These are phyloP conservation scores for Novumbra hubbsi DNA, from an alignment of 2,797 vertebrate species.

Conservation along the genomic window DNA sequence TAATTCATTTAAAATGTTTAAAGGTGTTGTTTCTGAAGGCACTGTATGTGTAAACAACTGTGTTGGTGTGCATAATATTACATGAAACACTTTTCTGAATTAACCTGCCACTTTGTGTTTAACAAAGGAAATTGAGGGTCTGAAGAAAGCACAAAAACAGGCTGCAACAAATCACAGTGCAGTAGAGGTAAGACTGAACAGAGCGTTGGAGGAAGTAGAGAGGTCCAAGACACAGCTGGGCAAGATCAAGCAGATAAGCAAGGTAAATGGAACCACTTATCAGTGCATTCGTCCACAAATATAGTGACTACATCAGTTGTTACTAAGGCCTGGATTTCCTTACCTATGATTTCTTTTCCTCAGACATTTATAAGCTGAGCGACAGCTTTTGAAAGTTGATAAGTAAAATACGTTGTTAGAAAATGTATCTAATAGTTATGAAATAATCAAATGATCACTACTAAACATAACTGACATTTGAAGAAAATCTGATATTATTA, in stretches of 20 bases:
- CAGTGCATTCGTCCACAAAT: not conserved
- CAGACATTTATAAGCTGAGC: too few species aligned
- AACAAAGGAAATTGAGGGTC: slow-evolving; percentile 82
- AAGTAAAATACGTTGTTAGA: too few species aligned
- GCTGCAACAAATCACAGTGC: slow-evolving; percentile 73
- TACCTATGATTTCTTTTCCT: too few species aligned
- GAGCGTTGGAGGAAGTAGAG: slow-evolving; percentile 89
- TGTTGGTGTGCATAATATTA: not conserved
- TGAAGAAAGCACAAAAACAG: slow-evolving; percentile 84
- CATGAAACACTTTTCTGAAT: not conserved
- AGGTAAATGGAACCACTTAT: slow-evolving; percentile 67
- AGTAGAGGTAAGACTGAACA: slow-evolving; percentile 86
- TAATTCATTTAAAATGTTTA: too few species aligned
- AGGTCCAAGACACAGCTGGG: slow-evolving; percentile 81
- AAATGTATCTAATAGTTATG: too few species aligned
- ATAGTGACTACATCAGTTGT: not conserved
- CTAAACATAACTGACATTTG: too few species aligned
- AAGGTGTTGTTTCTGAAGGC: too few species aligned
- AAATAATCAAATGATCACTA: too few species aligned
- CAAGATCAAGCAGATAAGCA: slow-evolving; percentile 83
- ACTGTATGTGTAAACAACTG: not conserved
- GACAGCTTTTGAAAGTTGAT: too few species aligned
- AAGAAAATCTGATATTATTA: too few species aligned
- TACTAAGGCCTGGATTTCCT: not conserved
- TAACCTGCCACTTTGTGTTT: slow-evolving; percentile 11